These are phyloP conservation scores for Microplitis demolitor DNA, from an alignment of 1,140 invertebrate species.

Conservation along the genomic window DNA sequence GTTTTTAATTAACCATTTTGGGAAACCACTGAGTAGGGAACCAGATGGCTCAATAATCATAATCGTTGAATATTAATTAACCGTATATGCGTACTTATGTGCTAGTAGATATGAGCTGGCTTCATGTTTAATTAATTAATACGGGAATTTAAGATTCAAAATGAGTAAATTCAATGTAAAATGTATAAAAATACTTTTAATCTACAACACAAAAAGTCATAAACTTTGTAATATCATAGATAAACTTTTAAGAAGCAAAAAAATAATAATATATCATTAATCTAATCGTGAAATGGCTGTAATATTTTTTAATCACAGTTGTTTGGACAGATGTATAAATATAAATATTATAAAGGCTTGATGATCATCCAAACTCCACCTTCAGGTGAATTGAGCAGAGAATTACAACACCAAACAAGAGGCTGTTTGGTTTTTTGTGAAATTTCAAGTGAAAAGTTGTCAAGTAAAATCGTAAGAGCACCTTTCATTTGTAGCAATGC, in stretches of 20 bases:
- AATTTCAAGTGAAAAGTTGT: constrained; percentile 40
- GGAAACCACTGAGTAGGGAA: background rate
- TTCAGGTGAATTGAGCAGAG: constrained; percentile 1
- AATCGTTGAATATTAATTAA: background rate
- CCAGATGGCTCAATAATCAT: background rate
- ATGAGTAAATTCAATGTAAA: too few relatives aligned
- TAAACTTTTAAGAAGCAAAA: too few relatives aligned
- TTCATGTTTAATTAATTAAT: too few relatives aligned
- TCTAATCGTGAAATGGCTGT: too few relatives aligned
- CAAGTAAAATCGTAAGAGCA: constrained; percentile 51
- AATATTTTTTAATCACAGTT: too few relatives aligned
- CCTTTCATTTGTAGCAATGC: constrained; percentile 60
- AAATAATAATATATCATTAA: too few relatives aligned
- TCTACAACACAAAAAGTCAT: too few relatives aligned
- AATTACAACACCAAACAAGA: constrained; percentile 27
- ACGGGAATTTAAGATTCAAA: too few relatives aligned
- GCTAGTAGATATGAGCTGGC: background rate
- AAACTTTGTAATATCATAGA: too few relatives aligned
- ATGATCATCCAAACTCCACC: constrained; percentile 31
- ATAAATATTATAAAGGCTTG: constrained; percentile 1
- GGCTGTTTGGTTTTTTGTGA: constrained; percentile 36
- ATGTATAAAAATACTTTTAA: too few relatives aligned
- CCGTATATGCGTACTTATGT: background rate
- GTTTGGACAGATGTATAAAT: too few relatives aligned
- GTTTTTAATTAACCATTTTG: background rate